These are phyloP conservation scores for Chironomus riparius DNA, from an alignment of 2,888 invertebrate genomes.

Conservation along the genomic window DNA sequence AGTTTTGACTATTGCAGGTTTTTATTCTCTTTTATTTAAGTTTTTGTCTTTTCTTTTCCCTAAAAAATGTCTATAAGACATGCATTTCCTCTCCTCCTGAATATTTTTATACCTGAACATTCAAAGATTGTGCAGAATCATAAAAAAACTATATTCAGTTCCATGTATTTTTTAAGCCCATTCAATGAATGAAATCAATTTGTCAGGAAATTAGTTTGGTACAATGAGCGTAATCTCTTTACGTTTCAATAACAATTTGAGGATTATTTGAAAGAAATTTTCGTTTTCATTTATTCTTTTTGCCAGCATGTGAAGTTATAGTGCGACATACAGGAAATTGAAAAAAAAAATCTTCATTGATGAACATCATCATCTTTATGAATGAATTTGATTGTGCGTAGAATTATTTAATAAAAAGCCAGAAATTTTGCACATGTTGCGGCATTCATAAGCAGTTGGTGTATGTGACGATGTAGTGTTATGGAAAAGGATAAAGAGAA, in stretches of 20 bases:
- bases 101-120: neutral
- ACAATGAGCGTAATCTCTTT: constrained; percentile 20
- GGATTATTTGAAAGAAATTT: constrained; percentile 5
- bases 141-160: neutral
- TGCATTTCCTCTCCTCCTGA: neutral
- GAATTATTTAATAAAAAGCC: neutral
- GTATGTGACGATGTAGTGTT: too few species aligned
- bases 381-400: neutral
- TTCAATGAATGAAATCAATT: constrained; percentile 20
- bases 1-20: neutral
- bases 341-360: neutral
- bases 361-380: neutral
- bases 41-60: too few species aligned
- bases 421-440: too few species aligned
- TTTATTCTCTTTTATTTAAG: neutral
- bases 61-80: neutral
- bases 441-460: too few species aligned
- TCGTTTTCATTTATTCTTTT: neutral
- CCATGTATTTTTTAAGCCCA: neutral
- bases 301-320: neutral
- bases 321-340: constrained; percentile 18
- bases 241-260: constrained; percentile 3
- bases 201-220: constrained; percentile 27
- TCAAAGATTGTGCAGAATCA: neutral
- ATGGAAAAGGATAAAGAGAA: too few species aligned